Percentiles rank a stretch among this genome's conserved stretches.
Evolutionary conservation across 2,888 invertebrate genomes (phyloP).

Genomic region (Tetranychus piercei): DNA sequence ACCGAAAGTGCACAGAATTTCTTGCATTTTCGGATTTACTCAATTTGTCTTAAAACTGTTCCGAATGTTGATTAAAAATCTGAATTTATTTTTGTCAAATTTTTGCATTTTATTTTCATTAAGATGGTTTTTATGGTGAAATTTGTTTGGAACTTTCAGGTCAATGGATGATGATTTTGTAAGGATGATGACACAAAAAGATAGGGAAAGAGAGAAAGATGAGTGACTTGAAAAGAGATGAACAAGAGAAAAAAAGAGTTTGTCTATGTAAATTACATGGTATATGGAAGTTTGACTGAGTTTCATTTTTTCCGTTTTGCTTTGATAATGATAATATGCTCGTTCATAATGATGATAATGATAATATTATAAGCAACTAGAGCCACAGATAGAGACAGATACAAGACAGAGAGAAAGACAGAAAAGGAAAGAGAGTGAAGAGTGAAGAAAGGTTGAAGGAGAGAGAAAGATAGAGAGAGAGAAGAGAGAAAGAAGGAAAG

Average conservation of each 20-base stretch:
- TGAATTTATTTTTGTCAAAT: no score
- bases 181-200: background rate
- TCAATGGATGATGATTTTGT: background rate
- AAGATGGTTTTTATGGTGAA: no score
- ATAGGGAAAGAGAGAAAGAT: background rate
- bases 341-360: background rate
- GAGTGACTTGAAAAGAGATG: conserved; percentile 5
- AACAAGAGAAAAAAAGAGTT: background rate
- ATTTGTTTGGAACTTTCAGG: no score
- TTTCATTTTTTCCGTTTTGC: background rate
- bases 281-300: no score
- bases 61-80: no score
- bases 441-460: background rate
- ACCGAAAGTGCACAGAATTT: no score
- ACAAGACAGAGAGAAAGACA: background rate
- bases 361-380: conserved; percentile 1
- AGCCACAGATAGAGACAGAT: conserved; percentile 8
- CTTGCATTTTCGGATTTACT: no score
- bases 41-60: no score
- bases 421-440: conserved; percentile 11
- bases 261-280: no score
- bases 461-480: conserved; percentile 10
- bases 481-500: background rate
- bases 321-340: no score
- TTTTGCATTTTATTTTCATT: no score